phyloP scores from a whole-genome alignment of 1,140 invertebrate genomes.

The Meteorus sp. region DNA sequence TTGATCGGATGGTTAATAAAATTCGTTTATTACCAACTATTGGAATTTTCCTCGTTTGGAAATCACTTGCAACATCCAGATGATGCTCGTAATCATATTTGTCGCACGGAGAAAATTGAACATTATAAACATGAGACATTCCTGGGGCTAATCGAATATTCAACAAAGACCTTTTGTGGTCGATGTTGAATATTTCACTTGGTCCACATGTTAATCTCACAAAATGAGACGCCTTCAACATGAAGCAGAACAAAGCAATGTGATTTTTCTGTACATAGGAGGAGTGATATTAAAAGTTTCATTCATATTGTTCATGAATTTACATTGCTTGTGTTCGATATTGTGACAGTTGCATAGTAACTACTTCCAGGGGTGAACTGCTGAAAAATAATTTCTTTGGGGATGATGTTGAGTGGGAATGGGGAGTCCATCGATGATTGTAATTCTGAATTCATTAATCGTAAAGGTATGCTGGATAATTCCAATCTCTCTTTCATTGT shows the following conservation, averaged over 20 bases:
- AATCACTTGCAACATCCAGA: conserved; percentile 42
- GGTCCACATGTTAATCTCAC: conserved; percentile 35
- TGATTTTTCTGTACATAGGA: not conserved
- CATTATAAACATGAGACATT: conserved; percentile 42
- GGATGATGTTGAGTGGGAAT: conserved; percentile 39
- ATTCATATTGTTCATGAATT: not conserved
- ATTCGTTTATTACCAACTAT: conserved; percentile 39
- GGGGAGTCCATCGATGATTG: not conserved
- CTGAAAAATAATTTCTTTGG: conserved; percentile 54
- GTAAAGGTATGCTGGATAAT: not conserved
- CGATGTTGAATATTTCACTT: conserved; percentile 43
- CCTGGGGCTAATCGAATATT: conserved; percentile 51
- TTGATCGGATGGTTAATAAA: not conserved
- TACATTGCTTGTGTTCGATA: conserved; percentile 53
- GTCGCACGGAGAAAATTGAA: conserved; percentile 47
- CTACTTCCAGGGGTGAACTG: conserved; percentile 44
- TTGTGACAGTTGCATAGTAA: conserved; percentile 40
- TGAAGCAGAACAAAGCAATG: no score
- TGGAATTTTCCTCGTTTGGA: conserved; percentile 39
- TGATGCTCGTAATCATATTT: conserved; percentile 47
- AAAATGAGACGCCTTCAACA: conserved; percentile 39
- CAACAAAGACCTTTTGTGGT: conserved; percentile 34
- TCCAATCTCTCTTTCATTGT: conserved; percentile 37
- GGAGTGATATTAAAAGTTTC: not conserved
- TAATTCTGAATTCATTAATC: conserved; percentile 9